Evolutionary conservation across 92 coral and sea anemone genomes (phyloP).

Genomic region (Zoanthus solanderi): DNA sequence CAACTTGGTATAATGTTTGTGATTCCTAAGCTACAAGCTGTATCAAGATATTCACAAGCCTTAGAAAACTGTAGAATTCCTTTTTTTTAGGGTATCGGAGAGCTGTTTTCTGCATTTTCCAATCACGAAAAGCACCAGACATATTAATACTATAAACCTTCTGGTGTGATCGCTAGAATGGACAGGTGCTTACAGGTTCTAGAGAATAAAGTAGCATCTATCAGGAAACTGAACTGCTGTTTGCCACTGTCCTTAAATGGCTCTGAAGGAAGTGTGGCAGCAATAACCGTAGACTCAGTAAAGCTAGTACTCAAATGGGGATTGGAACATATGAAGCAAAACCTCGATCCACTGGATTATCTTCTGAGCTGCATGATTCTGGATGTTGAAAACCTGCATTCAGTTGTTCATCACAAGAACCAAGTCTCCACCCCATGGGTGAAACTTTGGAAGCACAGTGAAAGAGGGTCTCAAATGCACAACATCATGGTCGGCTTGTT

Average conservation of each 20-base stretch:
- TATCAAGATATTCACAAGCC: slow-evolving; percentile 46
- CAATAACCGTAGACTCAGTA: slow-evolving; percentile 17
- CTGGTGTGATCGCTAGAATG: background rate
- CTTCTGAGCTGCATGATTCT: slow-evolving; percentile 30
- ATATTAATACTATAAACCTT: too few species aligned
- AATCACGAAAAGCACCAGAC: slow-evolving; percentile 53
- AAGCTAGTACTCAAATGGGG: slow-evolving; percentile 45
- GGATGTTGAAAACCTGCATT: background rate
- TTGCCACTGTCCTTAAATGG: slow-evolving; percentile 28
- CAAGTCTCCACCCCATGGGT: slow-evolving; percentile 25
- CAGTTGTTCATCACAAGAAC: slow-evolving; percentile 6
- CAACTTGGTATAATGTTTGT: slow-evolving; percentile 35
- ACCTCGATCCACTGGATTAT: slow-evolving; percentile 32
- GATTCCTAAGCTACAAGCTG: slow-evolving; percentile 47
- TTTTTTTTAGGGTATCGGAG: slow-evolving; percentile 14
- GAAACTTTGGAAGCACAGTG: slow-evolving; percentile 29
- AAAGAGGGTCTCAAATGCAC: slow-evolving; percentile 24
- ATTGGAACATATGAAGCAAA: slow-evolving; percentile 40
- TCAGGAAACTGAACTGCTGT: slow-evolving; percentile 36
- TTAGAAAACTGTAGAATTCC: slow-evolving; percentile 35
- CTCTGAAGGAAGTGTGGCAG: slow-evolving; percentile 36
- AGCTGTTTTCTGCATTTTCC: slow-evolving; percentile 52
- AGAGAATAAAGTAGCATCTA: slow-evolving; percentile 18
- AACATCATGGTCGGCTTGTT: slow-evolving; percentile 18
- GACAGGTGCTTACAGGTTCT: slow-evolving; percentile 37